phyloP scores from a whole-genome alignment of 2,888 invertebrate genomes.

The Dimorphilus gyrociliatus region DNA sequence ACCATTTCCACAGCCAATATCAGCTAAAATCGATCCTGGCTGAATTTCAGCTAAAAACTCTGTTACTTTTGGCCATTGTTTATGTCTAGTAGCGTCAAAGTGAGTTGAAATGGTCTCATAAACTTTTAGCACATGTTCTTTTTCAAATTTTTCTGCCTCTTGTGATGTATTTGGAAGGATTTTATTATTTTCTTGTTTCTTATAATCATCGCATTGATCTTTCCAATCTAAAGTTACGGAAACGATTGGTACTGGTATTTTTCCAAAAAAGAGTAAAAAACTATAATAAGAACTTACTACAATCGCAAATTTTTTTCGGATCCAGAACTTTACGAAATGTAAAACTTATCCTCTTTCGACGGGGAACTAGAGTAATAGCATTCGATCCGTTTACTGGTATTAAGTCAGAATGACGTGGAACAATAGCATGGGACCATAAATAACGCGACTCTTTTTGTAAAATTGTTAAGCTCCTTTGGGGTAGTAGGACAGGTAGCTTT shows the following conservation, averaged over 20 bases:
- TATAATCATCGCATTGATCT: no score
- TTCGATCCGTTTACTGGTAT: no score
- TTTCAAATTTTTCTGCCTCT: slow-evolving; percentile 7
- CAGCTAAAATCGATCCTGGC: slow-evolving; percentile 53
- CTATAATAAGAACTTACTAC: no score
- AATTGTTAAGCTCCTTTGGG: slow-evolving; percentile 54
- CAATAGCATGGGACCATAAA: slow-evolving; percentile 46
- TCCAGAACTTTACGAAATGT: no score
- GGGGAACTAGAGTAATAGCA: no score
- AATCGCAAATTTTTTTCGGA: no score
- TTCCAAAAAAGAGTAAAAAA: no score
- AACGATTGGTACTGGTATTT: no score
- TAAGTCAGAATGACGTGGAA: slow-evolving; percentile 62
- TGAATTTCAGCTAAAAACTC: slow-evolving; percentile 50
- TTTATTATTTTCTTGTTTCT: no score
- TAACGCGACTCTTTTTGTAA: slow-evolving; percentile 62
- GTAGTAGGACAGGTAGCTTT: slow-evolving; percentile 49
- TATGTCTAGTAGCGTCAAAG: slow-evolving; percentile 83
- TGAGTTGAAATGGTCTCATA: slow-evolving; percentile 86
- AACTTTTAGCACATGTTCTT: slow-evolving; percentile 55
- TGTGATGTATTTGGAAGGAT: no score
- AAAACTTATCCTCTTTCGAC: no score
- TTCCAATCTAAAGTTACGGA: no score
- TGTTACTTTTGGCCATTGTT: slow-evolving; percentile 78
- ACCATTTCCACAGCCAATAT: slow-evolving; percentile 95